Base-by-base conservation (phyloP, 2,113 vertebrate genomes). In the Aleadryas rufinucha region DNA sequence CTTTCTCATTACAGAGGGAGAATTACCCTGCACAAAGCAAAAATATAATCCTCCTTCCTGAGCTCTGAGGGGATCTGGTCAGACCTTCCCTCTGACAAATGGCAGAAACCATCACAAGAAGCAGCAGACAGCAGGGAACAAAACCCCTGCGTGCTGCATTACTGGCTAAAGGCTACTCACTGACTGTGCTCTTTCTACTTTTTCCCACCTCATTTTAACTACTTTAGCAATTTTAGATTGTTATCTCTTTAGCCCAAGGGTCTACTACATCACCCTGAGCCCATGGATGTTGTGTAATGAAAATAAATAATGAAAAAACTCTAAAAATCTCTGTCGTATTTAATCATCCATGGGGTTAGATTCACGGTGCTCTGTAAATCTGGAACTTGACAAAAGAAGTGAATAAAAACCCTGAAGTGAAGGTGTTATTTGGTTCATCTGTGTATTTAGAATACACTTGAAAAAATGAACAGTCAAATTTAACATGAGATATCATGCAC, bases 401-500 rank as follows among this genome's bases (percentile, higher is more conserved):
- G 3, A 93, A 87, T 61, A 64, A 89, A 93, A 83, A 2, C 3
- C 28, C 16, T 41, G 31, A 69, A 65, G 44, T 12, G 37, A 87
- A 76, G 37, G n/a, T 8, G 0, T 64, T 85, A 72, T 6, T 83
- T 35, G 53, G 49, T 45, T 90, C 50, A 53, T 63, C 49, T 88
- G n/a, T 45, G 18, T 56, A 57, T 72, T 88, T 90, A 90, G 70
- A 87, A 90, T 24, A 27, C 50, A 75, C 19, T 52, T 75, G 39
- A 80, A 90, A 94, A 95, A 90, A 90, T 39, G 16, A 80, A 69
- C 57, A 87, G 65, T 87, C 50, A 64, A 49, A 78, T 82, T 92
- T 45, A 77, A 89, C 33, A 71, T 59, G n/a, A 95, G 47, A 68
- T 33, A 90, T 64, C 49, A 64, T 19, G 66, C 37, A 68, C 61